Base-by-base conservation (phyloP, 1,140 invertebrate genomes). In the Forficula auricularia region DNA sequence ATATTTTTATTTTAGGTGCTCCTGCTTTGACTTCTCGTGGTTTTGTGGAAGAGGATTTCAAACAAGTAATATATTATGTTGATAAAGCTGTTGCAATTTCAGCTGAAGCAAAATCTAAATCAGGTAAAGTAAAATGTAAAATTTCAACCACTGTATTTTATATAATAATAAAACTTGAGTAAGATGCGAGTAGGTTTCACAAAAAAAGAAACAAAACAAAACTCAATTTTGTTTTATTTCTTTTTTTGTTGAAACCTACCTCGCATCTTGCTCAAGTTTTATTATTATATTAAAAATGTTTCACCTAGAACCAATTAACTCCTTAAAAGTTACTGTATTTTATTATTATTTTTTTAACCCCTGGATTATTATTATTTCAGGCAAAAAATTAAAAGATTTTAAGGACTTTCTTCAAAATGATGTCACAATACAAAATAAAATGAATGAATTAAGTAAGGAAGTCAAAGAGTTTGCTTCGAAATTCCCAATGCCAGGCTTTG, bases 1-100 rank as follows among this genome's bases (percentile, higher is more conserved):
- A 16, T 48, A 12, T 40, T 36, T 27, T 9, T 44, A 39, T 30
- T 47, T 13, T 20, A 61, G 60, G 68, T 15, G 61, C 71, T 4
- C 71, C 74, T 18, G 74, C 73, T 10, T 57, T 77, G 14, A 77
- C 75, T 15, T 74, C 73, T 10, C 52, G 76, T 34, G 62, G 66
- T 14, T 65, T 79, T 45, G 65, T 65, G 45, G 71, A 73, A 54
- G 54, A 60, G 34, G 75, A 79, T 46, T 74, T 79, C 58, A 62
- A 59, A 38, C 52, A 62, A 51, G 72, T 78, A 37, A 69, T 70
- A 3, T 62, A 69, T 14, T 71, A 75, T 48, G 63, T 79, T 39
- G 62, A 79, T 55, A 49, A 60, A 60, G 75, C 67, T 47, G 58
- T 62, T 13, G 19, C 46, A 12, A 64, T 66, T 49, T 61, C 63